Evolutionary conservation across 2,113 vertebrate genomes (phyloP), one percentile per base, ranked within the genome.

Genomic region (Cyprinodon brontotheroides): DNA sequence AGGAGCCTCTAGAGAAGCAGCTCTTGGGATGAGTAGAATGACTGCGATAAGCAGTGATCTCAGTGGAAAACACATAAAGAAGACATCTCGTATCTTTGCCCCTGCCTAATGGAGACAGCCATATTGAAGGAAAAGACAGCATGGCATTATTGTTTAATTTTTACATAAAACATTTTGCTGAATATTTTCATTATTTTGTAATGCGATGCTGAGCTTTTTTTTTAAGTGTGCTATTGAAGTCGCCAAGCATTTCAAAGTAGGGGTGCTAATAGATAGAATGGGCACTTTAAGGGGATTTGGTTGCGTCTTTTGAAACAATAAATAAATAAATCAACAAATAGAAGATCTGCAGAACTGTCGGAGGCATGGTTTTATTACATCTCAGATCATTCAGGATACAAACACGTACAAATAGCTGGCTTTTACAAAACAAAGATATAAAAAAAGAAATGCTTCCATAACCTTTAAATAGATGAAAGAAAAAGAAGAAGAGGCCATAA

Each of bases 11-110:
- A 61, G 78, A 94, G 92, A 87, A 87, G 86, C 76, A 80, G 74
- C 70, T 75, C 78, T 9, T n/a, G 75, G 77, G 57, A 88, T 85
- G 69, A 74, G 81, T 60, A 65, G 37, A 67, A 84, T 72, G 79
- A 43, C 67, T 77, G 91, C 87, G 88, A 93, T 93, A 89, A 83
- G 87, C 89, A 89, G 61, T 57, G 85, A 95, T 95, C 94, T 93
- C 94, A 93, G 93, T 88, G 81, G 89, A 90, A 50, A 66, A 68
- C 11, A 0, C 15, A 64, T 2, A 22, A 75, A 40, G 91, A 40
- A 68, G 66, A 72, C 65, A 62, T 78, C 75, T 13, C 59, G 63
- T 68, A 47, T 73, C 45, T 74, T 59, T 43, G 17, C 60, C 83
- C 60, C 64, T 70, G 40, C 50, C 57, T 76, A 70, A 82, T 78